Evolutionary conservation across 2,113 vertebrate genomes (phyloP), one percentile per base, ranked within the genome.

Genomic region (Phaetusa simplex): DNA sequence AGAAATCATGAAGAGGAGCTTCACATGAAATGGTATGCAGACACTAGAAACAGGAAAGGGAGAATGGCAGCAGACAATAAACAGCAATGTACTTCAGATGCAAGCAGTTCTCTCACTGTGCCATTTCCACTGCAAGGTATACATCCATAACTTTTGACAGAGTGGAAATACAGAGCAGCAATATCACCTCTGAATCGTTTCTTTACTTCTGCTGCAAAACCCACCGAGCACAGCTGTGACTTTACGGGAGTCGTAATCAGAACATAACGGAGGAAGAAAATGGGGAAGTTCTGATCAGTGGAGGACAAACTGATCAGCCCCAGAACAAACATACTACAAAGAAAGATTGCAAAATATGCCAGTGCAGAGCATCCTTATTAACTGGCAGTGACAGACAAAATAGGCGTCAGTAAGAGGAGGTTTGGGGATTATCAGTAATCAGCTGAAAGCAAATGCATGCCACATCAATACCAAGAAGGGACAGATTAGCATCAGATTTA

Each of bases 41-140:
- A 92, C 92, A 88, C 26, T 29, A 77, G 77, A 87, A 88, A 92
- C 4, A 1, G 38, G 34, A 76, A 84, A 59, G 40, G 43, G 36
- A 74, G 90, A 81, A 85, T 26, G 6, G 76, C 67, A 89, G 78
- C 94, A 95, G 86, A 49, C 65, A 88, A 86, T 87, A 94, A 97
- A 80, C 79, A 95, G 59, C 70, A 86, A 88, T 67, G 74, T 32
- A 73, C 96, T 94, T 94, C 86, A 93, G 85, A 65, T 86, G 50
- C 70, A 78, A 87, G 47, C 34, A 74, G 29, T 15, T 73, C 24
- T 92, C 36, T 78, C 73, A 19, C 49, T 27, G 23, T 77, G 90
- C 36, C 36, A 59, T 92, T 96, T 82, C 43, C 66, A 47, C 26
- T 70, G 50, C 29, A 83, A 79, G 58, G 47, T 73, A 58, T 45